Base-by-base conservation (phyloP, 2,113 vertebrate species). In the Hystrix brachyura region DNA sequence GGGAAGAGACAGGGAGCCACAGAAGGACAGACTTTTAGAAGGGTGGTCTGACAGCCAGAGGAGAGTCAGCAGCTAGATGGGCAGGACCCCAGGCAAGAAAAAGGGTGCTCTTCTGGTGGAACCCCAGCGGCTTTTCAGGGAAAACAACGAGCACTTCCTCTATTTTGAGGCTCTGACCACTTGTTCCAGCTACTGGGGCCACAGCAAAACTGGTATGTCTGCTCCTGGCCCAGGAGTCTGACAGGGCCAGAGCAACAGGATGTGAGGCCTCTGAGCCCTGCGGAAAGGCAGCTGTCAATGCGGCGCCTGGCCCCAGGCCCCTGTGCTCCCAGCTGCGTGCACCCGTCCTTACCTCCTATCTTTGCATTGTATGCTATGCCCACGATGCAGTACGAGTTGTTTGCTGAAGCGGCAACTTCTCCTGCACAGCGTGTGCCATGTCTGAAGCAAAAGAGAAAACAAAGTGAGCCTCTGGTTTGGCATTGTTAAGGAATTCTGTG, bases 401-500 rank as follows among this genome's bases (percentile, higher is more conserved):
- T 99, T 0, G 99, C 99, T 0, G 97, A 99, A 1, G 99, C 99
- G 0, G 99, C 99, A 38, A 99, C 99, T 96, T 99, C 99, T 25
- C 99, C 99, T 0, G 99, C 99, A 65, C 99, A 99, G 11, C 99
- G 99, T 11, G 99, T 99, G 71, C 99, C 99, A 0, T 99, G 99
- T 94, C 99, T 99, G 96, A 43, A 86, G 48, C 79, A 46, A 65
- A 91, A 46, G 67, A 82, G 17, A 86, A 81, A 38, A 57, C 0
- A 0, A 34, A 60, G 62, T 97, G 25, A 98, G 81, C 69, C 25
- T 27, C 9, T 5, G 0, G 72, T 34, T 12, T 7, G 89, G 23
- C 11, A 34, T 0, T 25, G 23, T 9, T 0, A 60, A 32, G 2
- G 32, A 38, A 8, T 8, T n/a, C 34, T 2, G 34, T 0, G 25